These are phyloP conservation scores for Sesamia nonagrioides DNA, from an alignment of 1,140 invertebrate genomes.

Conservation along the genomic window DNA sequence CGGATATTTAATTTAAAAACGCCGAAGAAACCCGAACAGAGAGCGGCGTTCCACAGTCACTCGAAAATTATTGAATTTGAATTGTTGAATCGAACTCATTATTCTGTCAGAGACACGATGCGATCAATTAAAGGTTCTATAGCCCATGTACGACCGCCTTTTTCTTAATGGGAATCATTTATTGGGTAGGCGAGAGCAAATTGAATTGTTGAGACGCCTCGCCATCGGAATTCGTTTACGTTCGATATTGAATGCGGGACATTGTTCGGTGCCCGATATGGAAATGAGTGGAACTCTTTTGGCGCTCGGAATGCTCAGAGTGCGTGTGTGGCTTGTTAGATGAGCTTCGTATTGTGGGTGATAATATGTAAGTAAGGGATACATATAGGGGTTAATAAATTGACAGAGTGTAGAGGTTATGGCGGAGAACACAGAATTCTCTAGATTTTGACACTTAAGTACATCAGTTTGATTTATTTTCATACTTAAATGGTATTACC, in stretches of 20 bases:
- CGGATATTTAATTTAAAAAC: constrained; percentile 59
- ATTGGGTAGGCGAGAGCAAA: constrained; percentile 60
- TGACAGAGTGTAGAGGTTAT: too few relatives aligned
- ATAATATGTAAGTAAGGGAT: too few relatives aligned
- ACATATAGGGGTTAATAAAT: too few relatives aligned
- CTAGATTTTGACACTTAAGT: too few relatives aligned
- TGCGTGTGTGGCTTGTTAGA: constrained; percentile 20
- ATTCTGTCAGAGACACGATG: constrained; percentile 63
- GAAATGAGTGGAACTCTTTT: constrained; percentile 51
- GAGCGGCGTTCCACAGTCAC: neutral
- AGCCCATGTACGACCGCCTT: constrained; percentile 59
- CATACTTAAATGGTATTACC: too few relatives aligned
- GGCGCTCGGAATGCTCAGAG: constrained; percentile 40
- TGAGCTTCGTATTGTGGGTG: neutral
- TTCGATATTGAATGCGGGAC: constrained; percentile 42
- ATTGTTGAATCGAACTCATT: constrained; percentile 47
- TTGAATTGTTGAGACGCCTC: constrained; percentile 61
- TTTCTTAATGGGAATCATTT: constrained; percentile 64
- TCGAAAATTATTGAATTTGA: constrained; percentile 62
- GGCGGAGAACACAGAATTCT: too few relatives aligned
- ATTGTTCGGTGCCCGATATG: constrained; percentile 43
- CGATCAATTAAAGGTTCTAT: constrained; percentile 69
- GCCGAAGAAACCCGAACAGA: neutral
- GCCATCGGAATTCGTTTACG: constrained; percentile 65
- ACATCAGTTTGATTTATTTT: too few relatives aligned